Evolutionary conservation across 2,797 vertebrate genomes (phyloP), one percentile per base, ranked within the genome.

Genomic region (Emydoidea blandingii): DNA sequence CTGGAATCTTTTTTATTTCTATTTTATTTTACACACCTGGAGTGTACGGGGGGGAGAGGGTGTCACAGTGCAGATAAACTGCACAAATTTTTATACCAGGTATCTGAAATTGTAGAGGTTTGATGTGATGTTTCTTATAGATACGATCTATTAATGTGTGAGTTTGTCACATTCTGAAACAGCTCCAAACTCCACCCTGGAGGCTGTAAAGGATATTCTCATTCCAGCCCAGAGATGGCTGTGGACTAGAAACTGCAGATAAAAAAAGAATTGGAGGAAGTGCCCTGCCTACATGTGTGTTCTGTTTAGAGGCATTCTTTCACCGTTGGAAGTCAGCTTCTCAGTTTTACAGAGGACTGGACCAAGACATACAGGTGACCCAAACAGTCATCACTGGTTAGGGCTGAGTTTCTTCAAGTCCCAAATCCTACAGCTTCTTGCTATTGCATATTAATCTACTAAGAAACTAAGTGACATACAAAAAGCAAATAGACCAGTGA

Each of bases 211-310:
- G 44, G 31, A 83, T 74, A 92, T 41, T 74, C 37, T 74, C 9
- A 41, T 44, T 74, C n/a, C 68, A 74, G 21, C 68, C 68, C 21
- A 37, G 37, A 74, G n/a, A 41, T 72, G 19, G 68, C 37, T 12
- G 19, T 25, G 68, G 18, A 27, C 81, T 53, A 92, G 18, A n/a
- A 89, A 91, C 74, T 44, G 44, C 44, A 59, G 79, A 84, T 37
- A 50, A 78, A 16, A 41, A 87, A 81, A 79, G 89, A 95, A 93
- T 79, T 94, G 91, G 44, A 94, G 85, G 87, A 95, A 93, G 56
- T 89, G 68, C 15, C n/a, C 23, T 90, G 72, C 87, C 2, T 85
- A 41, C 85, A 93, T 85, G 85, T 83, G 83, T 34, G 53, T n/a
- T 92, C 59, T 56, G 53, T 54, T 34, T 49, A 47, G 25, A 78